Base-by-base conservation (phyloP, 35 echinoderm and acorn worm species). In the Chiridota heheva region DNA sequence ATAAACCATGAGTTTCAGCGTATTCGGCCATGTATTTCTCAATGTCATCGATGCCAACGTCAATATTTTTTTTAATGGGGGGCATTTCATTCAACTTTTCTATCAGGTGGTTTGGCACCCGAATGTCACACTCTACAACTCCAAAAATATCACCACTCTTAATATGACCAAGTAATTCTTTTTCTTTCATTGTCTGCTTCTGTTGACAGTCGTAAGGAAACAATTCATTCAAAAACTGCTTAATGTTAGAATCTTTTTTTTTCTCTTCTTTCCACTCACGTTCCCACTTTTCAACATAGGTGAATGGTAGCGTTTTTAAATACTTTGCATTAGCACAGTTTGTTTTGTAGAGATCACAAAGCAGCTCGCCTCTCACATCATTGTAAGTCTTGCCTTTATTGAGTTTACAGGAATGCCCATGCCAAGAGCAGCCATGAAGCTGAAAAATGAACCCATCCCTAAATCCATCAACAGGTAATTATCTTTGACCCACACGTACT, bases 111-210 rank as follows among this genome's bases (percentile, higher is more conserved):
- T 62, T 33, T 10, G 75, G 85, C 3, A 87, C 58, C 5, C 20
- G 20, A 51, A 87, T 87, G 35, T 87, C 85, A 38, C 85, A 87
- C 22, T 86, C 83, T 4, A 86, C 47, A 2, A 58, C 44, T 2
- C 83, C 69, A 61, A 86, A 86, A 18, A 86, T 22, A 2, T 32
- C 25, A 27, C 83, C 69, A 2, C 31, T 45, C 41, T 73, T 40
- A 25, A 86, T 45, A 4, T 37, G 26, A 62, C 60, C 28, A 4
- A 73, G 31, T 15, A 86, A 27, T 59, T 76, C 48, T 41, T 44
- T n/a, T 26, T 60, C 56, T 33, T 49, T 76, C 51, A 86, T 74
- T 65, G 24, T 28, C 15, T 16, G 49, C 76, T 76, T 37, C 13
- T 42, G 13, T 12, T 86, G 44, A 20, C 20, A 43, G 25, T 55